Conservation (phyloP, 2,797 vertebrate genomes). For the Ataeniobius toweri region DNA sequence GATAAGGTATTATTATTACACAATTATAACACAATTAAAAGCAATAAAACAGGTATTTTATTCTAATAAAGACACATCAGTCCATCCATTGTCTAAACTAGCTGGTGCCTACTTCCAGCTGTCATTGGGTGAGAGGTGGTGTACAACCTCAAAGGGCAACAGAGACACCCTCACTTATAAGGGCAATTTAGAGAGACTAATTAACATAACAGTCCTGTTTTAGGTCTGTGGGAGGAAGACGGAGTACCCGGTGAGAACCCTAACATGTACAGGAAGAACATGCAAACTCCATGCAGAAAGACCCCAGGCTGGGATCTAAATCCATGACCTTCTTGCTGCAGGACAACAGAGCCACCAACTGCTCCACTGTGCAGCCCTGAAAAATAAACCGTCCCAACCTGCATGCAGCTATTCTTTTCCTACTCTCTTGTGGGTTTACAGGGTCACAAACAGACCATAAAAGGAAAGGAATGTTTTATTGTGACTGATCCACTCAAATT, state of each 20-base stretch:
- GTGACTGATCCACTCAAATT: not conserved
- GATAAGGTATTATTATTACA: not conserved
- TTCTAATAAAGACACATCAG: not conserved
- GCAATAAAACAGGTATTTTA: not conserved
- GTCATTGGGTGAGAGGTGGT: too few species aligned
- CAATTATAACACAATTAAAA: not conserved
- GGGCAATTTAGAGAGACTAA: too few species aligned
- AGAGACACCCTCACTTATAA: too few species aligned
- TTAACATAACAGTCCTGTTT: too few species aligned
- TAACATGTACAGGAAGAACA: not conserved
- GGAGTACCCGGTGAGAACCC: not conserved
- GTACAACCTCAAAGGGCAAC: too few species aligned
- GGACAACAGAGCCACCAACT: not conserved
- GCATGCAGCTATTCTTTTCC: not conserved
- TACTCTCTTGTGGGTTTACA: not conserved
- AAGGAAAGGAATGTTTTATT: not conserved
- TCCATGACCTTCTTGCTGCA: not conserved
- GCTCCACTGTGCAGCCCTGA: not conserved
- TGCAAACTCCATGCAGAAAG: too few species aligned
- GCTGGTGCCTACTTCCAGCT: not conserved
- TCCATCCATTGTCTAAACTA: not conserved
- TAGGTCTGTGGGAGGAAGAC: too few species aligned
- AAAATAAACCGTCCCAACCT: not conserved
- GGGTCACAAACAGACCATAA: not conserved
- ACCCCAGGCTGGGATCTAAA: not conserved